Base-by-base conservation (phyloP, 2,113 vertebrate species). In the Tachysurus fulvidraco region DNA sequence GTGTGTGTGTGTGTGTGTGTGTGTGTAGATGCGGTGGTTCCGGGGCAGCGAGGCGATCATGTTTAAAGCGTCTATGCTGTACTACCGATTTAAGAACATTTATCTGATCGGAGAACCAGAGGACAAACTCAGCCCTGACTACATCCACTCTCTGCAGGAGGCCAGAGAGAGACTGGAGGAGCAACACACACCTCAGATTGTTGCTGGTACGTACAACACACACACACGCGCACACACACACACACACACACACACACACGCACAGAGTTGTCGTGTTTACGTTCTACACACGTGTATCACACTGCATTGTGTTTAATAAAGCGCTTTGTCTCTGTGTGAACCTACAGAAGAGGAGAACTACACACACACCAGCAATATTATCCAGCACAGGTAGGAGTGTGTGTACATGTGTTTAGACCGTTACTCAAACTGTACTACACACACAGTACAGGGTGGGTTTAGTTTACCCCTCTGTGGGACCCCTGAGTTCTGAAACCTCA, bases 31-130 rank as follows among this genome's bases (percentile, higher is more conserved):
- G 94, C 95, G 98, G 0, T 95, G 91, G 89, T 99, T 98, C 92
- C 95, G 97, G 83, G 96, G 96, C 17, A 99, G 94, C 92, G 96
- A 97, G 91, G 94, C 96, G 89, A 94, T 99, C 90, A 99, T 99
- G 98, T 96, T 98, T 89, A 99, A 99, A 84, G 96, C 98, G 57
- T 96, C 97, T 16, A 99, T 99, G 98, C 90, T 99, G 0, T 99
- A 99, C 90, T 97, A 97, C 93, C 97, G 98, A 90, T 98, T 99
- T 92, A 99, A 99, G 85, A 97, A 97, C 83, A 95, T 97, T 94
- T 99, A 96, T 93, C 96, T 99, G 76, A 94, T 97, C 88, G 98
- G 97, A 67, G 97, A 98, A 92, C 96, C 96, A 8, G 97, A 99
- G 92, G 97, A 97, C 89, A 94, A 97, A 90, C 96, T 99, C 91